These are phyloP conservation scores for Chloromyia formosa DNA, from an alignment of 2,888 invertebrate species.

Conservation along the genomic window DNA sequence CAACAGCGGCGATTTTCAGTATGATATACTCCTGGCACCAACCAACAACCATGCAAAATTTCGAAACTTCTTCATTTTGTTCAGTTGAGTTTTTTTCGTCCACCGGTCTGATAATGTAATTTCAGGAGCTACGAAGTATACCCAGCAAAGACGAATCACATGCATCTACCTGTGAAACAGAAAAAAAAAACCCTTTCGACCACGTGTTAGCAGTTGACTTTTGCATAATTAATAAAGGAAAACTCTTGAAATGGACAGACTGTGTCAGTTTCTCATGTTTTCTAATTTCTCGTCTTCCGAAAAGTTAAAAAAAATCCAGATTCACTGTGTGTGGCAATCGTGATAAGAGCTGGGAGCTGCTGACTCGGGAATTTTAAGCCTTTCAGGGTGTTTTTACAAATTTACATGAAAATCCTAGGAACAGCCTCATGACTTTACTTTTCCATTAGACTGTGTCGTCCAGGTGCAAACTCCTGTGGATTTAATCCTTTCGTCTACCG, in stretches of 20 bases:
- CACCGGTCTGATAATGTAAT: too few species aligned
- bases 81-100: too few species aligned
- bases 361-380: conserved; percentile 16
- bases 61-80: too few species aligned
- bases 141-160: too few species aligned
- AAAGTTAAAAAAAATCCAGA: conserved; percentile 10
- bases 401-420: conserved; percentile 29
- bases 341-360: conserved; percentile 19
- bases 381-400: background rate
- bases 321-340: conserved; percentile 29
- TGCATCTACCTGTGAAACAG: too few species aligned
- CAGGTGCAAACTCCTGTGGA: conserved; percentile 31
- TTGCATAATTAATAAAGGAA: conserved; percentile 35
- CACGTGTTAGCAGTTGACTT: too few species aligned
- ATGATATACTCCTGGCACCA: too few species aligned
- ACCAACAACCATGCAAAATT: too few species aligned
- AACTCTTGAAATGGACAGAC: background rate
- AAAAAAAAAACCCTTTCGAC: too few species aligned
- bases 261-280: conserved; percentile 29
- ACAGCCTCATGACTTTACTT: conserved; percentile 26
- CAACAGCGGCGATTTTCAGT: too few species aligned
- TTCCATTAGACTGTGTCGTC: conserved; percentile 13
- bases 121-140: too few species aligned
- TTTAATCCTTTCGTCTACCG: conserved; percentile 30
- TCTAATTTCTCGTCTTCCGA: conserved; percentile 30